Percentiles rank a stretch among this genome's conserved stretches.
phyloP scores from a whole-genome alignment of 2,888 invertebrate species.

The Eristalinus aeneus region DNA sequence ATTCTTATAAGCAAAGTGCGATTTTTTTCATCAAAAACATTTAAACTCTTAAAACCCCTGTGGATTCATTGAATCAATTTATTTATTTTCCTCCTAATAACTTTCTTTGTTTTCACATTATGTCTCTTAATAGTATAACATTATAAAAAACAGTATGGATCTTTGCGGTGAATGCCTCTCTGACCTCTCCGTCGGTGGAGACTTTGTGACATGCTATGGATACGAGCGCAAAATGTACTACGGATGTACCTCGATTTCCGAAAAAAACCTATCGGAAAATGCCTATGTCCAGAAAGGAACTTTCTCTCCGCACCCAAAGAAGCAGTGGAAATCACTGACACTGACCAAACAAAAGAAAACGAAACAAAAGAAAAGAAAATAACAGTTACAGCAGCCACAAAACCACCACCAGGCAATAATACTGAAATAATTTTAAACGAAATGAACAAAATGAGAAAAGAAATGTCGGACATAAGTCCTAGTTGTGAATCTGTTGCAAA shows the following conservation, averaged over 20 bases:
- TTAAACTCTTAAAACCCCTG: background rate
- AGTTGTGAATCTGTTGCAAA: slow-evolving; percentile 14
- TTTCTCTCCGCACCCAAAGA: too few species aligned
- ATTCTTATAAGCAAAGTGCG: too few species aligned
- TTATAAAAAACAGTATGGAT: background rate
- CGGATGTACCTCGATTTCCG: slow-evolving; percentile 8
- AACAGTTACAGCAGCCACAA: background rate
- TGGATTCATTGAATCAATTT: background rate
- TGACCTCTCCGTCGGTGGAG: background rate
- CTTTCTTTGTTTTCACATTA: background rate
- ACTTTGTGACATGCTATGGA: background rate
- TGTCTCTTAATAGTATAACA: background rate
- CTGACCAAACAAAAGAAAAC: background rate
- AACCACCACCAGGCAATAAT: background rate
- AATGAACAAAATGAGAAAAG: background rate
- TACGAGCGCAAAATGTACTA: slow-evolving; percentile 9
- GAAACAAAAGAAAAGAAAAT: too few species aligned
- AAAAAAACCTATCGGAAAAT: slow-evolving; percentile 7
- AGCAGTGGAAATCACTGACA: background rate
- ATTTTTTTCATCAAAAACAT: too few species aligned
- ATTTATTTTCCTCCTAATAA: background rate
- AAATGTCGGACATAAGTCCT: slow-evolving; percentile 14
- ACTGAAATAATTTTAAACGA: background rate
- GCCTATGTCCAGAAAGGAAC: background rate
- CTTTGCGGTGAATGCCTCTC: background rate